Conservation (phyloP, 2,888 invertebrate genomes). For the Volucella bombylans region DNA sequence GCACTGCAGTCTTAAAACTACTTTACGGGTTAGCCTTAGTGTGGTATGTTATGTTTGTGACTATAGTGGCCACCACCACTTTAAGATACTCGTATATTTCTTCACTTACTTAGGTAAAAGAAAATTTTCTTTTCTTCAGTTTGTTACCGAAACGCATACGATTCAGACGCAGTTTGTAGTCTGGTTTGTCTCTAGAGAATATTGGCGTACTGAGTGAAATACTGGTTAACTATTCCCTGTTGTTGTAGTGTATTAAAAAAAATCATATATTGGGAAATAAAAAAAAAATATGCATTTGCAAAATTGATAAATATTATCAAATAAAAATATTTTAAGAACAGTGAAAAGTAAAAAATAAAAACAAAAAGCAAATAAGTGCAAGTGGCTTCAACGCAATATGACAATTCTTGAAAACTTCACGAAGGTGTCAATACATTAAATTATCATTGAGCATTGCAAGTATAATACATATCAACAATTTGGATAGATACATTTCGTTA, state of each 20-base stretch:
- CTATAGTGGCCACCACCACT: slow-evolving; percentile 57
- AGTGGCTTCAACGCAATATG: slow-evolving; percentile 57
- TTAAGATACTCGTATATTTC: slow-evolving; percentile 41
- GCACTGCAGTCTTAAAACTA: slow-evolving; percentile 54
- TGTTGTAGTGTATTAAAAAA: slow-evolving; percentile 24
- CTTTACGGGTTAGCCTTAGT: slow-evolving; percentile 50
- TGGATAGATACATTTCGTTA: slow-evolving; percentile 45
- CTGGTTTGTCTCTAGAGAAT: slow-evolving; percentile 48
- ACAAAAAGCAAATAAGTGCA: slow-evolving; percentile 20
- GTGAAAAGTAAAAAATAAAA: slow-evolving; percentile 55
- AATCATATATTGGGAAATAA: slow-evolving; percentile 16
- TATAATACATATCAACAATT: neutral
- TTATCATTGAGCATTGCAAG: too few species aligned
- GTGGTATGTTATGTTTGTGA: slow-evolving; percentile 51
- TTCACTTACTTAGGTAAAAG: slow-evolving; percentile 80
- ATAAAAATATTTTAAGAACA: slow-evolving; percentile 15
- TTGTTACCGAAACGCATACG: slow-evolving; percentile 82
- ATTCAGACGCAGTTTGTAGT: slow-evolving; percentile 79
- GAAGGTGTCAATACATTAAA: neutral
- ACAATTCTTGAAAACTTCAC: slow-evolving; percentile 30
- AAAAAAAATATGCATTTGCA: slow-evolving; percentile 29
- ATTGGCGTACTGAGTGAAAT: slow-evolving; percentile 47
- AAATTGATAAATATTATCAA: slow-evolving; percentile 45
- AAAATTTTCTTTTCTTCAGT: slow-evolving; percentile 82
- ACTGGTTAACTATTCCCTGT: slow-evolving; percentile 29